Evolutionary conservation across 1,140 invertebrate species (phyloP), one percentile per base, ranked within the genome.

Genomic region (Drosophila trapezifrons): DNA sequence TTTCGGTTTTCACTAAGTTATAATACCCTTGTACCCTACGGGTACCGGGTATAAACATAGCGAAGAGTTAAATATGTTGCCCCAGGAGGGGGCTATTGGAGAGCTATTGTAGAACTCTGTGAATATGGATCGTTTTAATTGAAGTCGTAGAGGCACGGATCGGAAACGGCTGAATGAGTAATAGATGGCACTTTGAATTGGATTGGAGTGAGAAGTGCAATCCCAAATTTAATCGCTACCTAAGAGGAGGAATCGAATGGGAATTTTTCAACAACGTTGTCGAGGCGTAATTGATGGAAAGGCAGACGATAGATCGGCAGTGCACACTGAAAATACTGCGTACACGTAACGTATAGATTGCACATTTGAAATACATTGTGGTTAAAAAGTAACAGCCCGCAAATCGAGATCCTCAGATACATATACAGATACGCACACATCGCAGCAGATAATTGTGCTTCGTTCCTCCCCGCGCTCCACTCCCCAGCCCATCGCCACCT

Each of bases 311-410:
- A 80, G 78, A 83, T 84, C 56, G 35, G 56, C 62, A 84, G 47
- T 51, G 45, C 64, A 57, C 72, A 66, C 38, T 55, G 38, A 42
- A 55, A 32, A 62, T 47, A 15, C 29, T 4, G 17, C 17, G 12
- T 37, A 69, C 29, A 70, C 54, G 66, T 58, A 35, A 35, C 35
- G 64, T 89, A 78, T 80, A 90, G 89, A 89, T 90, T 89, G 85
- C 85, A 89, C 84, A 89, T 89, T 89, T 87, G 67, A 69, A 89
- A 89, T 84, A 89, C 84, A 90, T 84, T 89, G 84, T 89, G 80
- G 74, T 78, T 90, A 89, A 90, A 89, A 89, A 84, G 85, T 90
- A 84, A 90, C 62, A 70, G 60, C 78, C 64, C 64, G 54, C 64
- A 22, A 78, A 37, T 38, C 20, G 55, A 76, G 46, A 80, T 65